Base-by-base conservation (phyloP, 1,140 invertebrate species). In the Diabrotica virgifera region DNA sequence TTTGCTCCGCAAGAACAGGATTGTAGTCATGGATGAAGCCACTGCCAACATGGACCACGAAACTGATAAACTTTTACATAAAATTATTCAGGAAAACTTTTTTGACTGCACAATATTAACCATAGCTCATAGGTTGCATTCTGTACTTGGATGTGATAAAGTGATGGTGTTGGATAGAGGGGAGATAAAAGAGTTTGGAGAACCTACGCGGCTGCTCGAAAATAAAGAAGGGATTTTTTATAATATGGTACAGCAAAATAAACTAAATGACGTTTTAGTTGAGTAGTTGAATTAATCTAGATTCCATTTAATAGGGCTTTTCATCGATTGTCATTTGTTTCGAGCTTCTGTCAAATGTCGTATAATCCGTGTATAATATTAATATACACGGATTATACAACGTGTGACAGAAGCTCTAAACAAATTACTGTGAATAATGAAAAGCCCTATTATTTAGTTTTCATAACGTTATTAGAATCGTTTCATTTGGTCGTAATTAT, bases 71-170 rank as follows among this genome's bases (percentile, higher is more conserved):
- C 85, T 86, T 52, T 90, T 84, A 70, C 89, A 92, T 76, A 80
- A 82, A 12, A 90, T 89, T 38, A 89, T 92, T 63, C 81, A 87
- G 64, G 85, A 81, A 58, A 90, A 89, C 77, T 92, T 91, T 73
- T 77, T 80, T 36, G 79, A 90, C 14, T 91, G 89, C 72, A 95
- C 93, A 5, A 90, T 95, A 24, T 82, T 96, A 5, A 93, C 91
- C 0, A 92, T 95, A 66, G 93, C 93, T 37, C 93, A 96, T 81
- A 84, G 90, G 62, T 79, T 93, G n/a, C 87, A 92, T 74, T 94
- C 91, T 5, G 88, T 94, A 12, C 84, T 94, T 81, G 86, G 89
- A 69, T 85, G 81, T 35, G 82, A 84, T 72, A 82, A 82, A 66
- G 79, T 87, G n/a, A 71, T 88, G 60, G 86, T 89, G 0, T 83